Conservation (phyloP, 2,797 vertebrate genomes). For the Ptychadena robeensis region DNA sequence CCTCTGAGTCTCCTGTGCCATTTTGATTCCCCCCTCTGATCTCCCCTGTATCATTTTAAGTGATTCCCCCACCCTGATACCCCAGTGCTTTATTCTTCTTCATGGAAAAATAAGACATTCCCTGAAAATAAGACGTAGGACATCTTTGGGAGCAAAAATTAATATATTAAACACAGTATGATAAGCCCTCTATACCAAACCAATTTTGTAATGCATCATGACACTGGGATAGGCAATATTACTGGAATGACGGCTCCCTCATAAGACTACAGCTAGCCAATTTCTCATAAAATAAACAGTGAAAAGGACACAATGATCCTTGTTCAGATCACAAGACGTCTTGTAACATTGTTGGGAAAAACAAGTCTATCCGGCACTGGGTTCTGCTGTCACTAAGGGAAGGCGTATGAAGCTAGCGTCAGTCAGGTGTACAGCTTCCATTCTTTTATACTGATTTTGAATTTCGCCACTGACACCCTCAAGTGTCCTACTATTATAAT, state of each 20-base stretch:
- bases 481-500: background rate
- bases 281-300: constrained; percentile 67
- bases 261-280: constrained; percentile 22
- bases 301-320: constrained; percentile 65
- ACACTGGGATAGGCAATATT: background rate
- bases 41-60: no score
- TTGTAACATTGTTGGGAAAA: constrained; percentile 66
- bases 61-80: no score
- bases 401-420: background rate
- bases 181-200: no score
- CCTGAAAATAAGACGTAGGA: no score
- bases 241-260: background rate
- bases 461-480: background rate
- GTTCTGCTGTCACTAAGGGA: background rate
- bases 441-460: background rate
- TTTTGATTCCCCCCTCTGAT: no score
- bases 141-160: no score
- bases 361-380: constrained; percentile 66
- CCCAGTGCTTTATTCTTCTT: no score
- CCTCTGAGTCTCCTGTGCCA: no score
- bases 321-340: constrained; percentile 68
- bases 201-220: background rate
- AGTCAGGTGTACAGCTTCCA: background rate
- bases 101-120: no score
- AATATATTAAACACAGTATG: no score